These are phyloP conservation scores for Pterobdella sp. DNA, from an alignment of 2,888 invertebrate species.

Conservation along the genomic window DNA sequence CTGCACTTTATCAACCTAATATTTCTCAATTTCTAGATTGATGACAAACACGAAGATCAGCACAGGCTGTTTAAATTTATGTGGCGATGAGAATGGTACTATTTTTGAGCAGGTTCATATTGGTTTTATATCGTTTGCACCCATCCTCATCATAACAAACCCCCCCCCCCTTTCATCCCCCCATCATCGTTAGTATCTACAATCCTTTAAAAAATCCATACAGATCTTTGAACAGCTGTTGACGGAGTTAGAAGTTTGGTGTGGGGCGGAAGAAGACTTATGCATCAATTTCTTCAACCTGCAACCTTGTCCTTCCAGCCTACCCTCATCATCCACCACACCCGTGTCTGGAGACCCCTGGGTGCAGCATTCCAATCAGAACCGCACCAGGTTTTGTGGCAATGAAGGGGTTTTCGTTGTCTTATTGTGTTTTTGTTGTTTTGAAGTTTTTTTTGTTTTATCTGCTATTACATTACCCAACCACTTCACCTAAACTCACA, in stretches of 20 bases:
- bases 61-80: not conserved
- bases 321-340: not conserved
- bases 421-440: no score
- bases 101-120: not conserved
- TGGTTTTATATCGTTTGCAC: no score
- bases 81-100: not conserved
- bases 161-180: not conserved
- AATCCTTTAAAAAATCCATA: constrained; percentile 37
- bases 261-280: constrained; percentile 88
- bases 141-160: not conserved
- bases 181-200: constrained; percentile 27
- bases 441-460: not conserved
- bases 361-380: constrained; percentile 12
- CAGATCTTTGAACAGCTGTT: constrained; percentile 73
- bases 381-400: not conserved
- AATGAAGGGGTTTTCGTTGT: not conserved
- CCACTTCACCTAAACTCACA: not conserved
- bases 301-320: not conserved
- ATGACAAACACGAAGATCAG: not conserved
- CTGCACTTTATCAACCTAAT: no score
- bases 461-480: no score
- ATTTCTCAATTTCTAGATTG: not conserved
- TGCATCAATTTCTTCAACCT: constrained; percentile 84
- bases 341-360: constrained; percentile 25
- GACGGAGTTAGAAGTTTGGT: constrained; percentile 78